phyloP scores from a whole-genome alignment of 2,797 vertebrate species.

The Myioborus miniatus region DNA sequence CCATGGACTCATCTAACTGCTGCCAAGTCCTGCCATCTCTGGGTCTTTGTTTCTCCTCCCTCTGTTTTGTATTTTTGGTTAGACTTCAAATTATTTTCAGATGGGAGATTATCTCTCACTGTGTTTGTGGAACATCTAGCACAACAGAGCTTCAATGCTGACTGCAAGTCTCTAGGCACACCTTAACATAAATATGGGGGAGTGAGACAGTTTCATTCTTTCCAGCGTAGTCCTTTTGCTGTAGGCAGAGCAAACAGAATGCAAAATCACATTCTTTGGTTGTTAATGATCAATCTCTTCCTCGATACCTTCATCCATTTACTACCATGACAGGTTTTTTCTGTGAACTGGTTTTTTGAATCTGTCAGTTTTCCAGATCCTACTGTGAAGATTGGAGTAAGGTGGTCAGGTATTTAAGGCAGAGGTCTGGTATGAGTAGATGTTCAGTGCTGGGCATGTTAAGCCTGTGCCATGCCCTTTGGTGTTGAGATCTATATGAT shows the following conservation, averaged over 20 bases:
- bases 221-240: slow-evolving; percentile 13
- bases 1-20: background rate
- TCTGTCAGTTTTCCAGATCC: background rate
- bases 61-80: slow-evolving; percentile 38
- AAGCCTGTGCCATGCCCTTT: background rate
- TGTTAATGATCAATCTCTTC: background rate
- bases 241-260: background rate
- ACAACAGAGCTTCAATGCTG: background rate
- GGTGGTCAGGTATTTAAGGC: background rate
- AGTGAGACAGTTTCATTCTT: slow-evolving; percentile 8
- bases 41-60: background rate
- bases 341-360: background rate
- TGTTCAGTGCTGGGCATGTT: fast-evolving
- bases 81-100: slow-evolving; percentile 51
- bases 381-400: background rate
- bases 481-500: background rate
- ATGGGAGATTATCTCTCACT: slow-evolving; percentile 34
- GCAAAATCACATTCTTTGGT: background rate
- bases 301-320: background rate
- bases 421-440: background rate
- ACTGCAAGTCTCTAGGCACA: slow-evolving; percentile 5
- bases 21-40: slow-evolving; percentile 15
- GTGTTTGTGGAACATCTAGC: slow-evolving; percentile 45
- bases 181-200: slow-evolving; percentile 39
- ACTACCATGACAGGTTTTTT: background rate